Evolutionary conservation across 2,797 vertebrate genomes (phyloP).

Genomic region (Discoglossus pictus): DNA sequence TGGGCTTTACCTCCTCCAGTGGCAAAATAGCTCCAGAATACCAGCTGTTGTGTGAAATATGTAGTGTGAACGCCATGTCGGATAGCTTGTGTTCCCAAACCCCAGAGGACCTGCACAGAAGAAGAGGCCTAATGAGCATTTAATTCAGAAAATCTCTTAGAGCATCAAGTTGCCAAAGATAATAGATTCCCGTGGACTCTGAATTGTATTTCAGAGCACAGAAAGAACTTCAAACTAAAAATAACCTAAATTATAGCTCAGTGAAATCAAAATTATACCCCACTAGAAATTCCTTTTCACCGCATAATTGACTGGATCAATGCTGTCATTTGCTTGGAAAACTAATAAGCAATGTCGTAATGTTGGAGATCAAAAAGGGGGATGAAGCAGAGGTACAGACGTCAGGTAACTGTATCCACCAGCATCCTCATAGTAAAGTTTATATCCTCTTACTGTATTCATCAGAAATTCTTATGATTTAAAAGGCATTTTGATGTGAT

Average conservation of each 20-base stretch:
- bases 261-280: constrained; percentile 59
- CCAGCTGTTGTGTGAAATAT: constrained; percentile 5
- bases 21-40: background rate
- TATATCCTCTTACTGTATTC: too few relatives aligned
- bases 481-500: too few relatives aligned
- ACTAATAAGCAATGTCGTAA: too few relatives aligned
- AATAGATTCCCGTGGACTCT: constrained; percentile 62
- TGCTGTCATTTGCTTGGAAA: background rate
- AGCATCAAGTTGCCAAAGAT: constrained; percentile 60
- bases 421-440: constrained; percentile 5
- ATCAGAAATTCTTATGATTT: too few relatives aligned
- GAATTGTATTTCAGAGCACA: constrained; percentile 6
- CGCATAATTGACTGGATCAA: constrained; percentile 10
- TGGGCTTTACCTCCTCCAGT: background rate
- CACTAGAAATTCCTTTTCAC: constrained; percentile 9
- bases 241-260: constrained; percentile 61
- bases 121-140: constrained; percentile 5
- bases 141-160: constrained; percentile 47
- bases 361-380: background rate
- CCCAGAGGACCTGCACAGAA: background rate
- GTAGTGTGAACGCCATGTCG: constrained; percentile 10
- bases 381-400: background rate
- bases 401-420: constrained; percentile 15
- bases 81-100: constrained; percentile 26
- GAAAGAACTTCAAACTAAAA: constrained; percentile 62